Conservation (phyloP, 2,888 invertebrate species). For the Cylloceria caligata region DNA sequence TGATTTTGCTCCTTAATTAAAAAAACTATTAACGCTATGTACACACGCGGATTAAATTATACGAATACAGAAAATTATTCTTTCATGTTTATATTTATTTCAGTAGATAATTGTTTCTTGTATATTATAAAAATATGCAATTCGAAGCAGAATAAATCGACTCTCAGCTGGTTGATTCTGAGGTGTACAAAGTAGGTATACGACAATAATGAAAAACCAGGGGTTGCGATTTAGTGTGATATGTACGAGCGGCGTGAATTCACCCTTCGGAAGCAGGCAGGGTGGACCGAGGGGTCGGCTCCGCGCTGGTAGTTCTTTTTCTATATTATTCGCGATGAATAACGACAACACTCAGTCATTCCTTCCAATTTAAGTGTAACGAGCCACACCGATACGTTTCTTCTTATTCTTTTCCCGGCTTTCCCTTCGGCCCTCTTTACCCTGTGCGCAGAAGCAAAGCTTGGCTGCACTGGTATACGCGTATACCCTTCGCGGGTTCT, state of each 20-base stretch:
- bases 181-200: conserved; percentile 62
- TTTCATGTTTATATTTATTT: neutral
- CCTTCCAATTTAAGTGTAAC: conserved; percentile 85
- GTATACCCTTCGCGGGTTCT: conserved; percentile 62
- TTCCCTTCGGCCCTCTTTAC: conserved; percentile 38
- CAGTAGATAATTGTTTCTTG: conserved; percentile 8
- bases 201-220: conserved; percentile 55
- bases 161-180: conserved; percentile 45
- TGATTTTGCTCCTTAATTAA: neutral
- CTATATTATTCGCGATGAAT: conserved; percentile 84
- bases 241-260: conserved; percentile 61
- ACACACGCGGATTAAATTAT: neutral
- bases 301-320: conserved; percentile 72
- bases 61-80: neutral
- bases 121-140: neutral
- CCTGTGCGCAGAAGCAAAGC: conserved; percentile 54
- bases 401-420: conserved; percentile 82
- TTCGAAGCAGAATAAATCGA: conserved; percentile 37
- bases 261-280: conserved; percentile 65
- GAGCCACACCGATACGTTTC: conserved; percentile 84
- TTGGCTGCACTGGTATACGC: conserved; percentile 55
- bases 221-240: conserved; percentile 48
- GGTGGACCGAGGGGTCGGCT: conserved; percentile 32
- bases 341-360: conserved; percentile 84
- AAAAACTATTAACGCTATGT: neutral